phyloP scores from a whole-genome alignment of 1,140 invertebrate genomes.

The Nebria ingens region DNA sequence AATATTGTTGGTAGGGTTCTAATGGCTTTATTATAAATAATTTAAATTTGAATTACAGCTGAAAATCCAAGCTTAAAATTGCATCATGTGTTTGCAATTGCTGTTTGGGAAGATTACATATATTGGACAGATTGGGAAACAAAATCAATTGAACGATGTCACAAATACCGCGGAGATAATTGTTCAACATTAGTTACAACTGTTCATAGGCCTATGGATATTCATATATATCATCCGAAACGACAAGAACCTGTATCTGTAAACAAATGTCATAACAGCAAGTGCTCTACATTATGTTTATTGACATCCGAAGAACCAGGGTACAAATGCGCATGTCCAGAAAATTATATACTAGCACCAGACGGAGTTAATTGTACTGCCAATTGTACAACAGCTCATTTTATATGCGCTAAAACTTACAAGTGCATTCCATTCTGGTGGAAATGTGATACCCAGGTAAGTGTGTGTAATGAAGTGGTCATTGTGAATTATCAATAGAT shows the following conservation, averaged over 20 bases:
- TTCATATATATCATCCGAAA: constrained; percentile 70
- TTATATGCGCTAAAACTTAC: constrained; percentile 59
- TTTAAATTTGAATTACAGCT: constrained; percentile 33
- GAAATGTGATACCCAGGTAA: constrained; percentile 64
- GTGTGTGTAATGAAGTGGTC: no score
- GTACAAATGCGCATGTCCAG: constrained; percentile 67
- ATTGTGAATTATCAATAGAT: no score
- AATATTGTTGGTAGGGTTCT: no score
- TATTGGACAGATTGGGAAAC: constrained; percentile 93
- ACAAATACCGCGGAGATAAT: constrained; percentile 56
- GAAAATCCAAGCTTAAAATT: constrained; percentile 49
- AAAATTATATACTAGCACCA: constrained; percentile 58
- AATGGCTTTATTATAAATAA: no score
- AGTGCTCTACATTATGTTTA: constrained; percentile 68
- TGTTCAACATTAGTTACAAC: constrained; percentile 58
- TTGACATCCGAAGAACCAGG: constrained; percentile 52
- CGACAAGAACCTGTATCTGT: constrained; percentile 45
- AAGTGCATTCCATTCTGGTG: constrained; percentile 76
- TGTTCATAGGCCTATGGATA: constrained; percentile 79
- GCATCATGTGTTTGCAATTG: constrained; percentile 80
- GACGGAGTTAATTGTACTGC: constrained; percentile 58
- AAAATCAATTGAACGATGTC: constrained; percentile 73
- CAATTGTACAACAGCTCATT: constrained; percentile 73
- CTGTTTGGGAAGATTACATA: constrained; percentile 74
- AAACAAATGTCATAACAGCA: constrained; percentile 43